Percentiles rank a stretch among this genome's conserved stretches.
phyloP scores from a whole-genome alignment of 1,140 invertebrate genomes.

The Pomacea maculata region DNA sequence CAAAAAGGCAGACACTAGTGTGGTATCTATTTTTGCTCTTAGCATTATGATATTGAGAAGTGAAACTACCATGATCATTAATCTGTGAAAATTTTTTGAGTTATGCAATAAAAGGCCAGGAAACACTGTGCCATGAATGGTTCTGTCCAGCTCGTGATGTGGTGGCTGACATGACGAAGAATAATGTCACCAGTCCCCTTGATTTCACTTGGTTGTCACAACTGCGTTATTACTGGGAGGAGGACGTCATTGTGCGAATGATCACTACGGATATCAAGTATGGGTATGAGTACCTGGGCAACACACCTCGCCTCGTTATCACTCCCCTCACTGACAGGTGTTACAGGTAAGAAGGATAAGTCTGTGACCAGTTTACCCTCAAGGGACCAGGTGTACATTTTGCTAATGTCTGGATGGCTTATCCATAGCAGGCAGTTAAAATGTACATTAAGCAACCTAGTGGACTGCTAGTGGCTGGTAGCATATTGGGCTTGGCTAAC shows the following conservation, averaged over 20 bases:
- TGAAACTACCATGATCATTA: no score
- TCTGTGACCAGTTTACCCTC: no score
- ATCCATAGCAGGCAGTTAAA: not conserved
- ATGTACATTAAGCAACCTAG: no score
- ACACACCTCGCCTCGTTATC: slow-evolving; percentile 66
- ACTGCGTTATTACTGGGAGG: slow-evolving; percentile 65
- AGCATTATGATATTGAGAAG: no score
- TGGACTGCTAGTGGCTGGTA: no score
- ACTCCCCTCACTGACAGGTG: slow-evolving; percentile 67
- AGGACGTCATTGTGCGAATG: slow-evolving; percentile 63
- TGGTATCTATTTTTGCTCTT: no score
- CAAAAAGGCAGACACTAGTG: no score
- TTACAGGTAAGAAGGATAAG: slow-evolving; percentile 67
- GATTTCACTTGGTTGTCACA: slow-evolving; percentile 66
- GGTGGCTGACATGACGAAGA: slow-evolving; percentile 66
- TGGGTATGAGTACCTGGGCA: slow-evolving; percentile 67
- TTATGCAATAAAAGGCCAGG: no score
- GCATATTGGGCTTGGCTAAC: no score
- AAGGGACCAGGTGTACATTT: no score
- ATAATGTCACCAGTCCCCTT: slow-evolving; percentile 53
- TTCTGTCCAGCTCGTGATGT: slow-evolving; percentile 79
- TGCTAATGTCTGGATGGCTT: not conserved
- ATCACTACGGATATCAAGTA: slow-evolving; percentile 67
- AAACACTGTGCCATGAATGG: not conserved
- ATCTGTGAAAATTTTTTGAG: no score